These are phyloP conservation scores for Trissolcus japonicus DNA, from an alignment of 2,888 invertebrate genomes.

Conservation along the genomic window DNA sequence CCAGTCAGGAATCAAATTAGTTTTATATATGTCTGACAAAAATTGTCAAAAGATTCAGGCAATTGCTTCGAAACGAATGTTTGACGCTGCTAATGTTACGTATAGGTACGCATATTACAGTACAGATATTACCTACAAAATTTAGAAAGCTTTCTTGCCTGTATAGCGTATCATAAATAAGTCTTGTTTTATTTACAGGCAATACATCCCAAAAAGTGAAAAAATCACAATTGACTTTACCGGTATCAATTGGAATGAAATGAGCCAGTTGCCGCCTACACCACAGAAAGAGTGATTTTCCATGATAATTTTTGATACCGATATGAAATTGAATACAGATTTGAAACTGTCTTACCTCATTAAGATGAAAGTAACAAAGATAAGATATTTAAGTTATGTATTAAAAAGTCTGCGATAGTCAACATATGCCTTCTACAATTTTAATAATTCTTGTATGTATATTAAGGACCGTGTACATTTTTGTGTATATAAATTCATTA, in stretches of 20 bases:
- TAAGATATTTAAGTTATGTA: too few relatives aligned
- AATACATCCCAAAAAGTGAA: slow-evolving; percentile 80
- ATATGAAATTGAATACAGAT: too few relatives aligned
- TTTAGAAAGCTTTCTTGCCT: slow-evolving; percentile 1
- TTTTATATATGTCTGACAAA: slow-evolving; percentile 90
- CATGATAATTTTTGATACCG: too few relatives aligned
- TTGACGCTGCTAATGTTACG: slow-evolving; percentile 85
- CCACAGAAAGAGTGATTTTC: not conserved
- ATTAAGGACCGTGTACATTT: too few relatives aligned
- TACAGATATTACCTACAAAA: not conserved
- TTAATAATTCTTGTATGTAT: too few relatives aligned
- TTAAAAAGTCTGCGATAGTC: too few relatives aligned
- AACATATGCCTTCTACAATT: too few relatives aligned
- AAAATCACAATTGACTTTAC: slow-evolving; percentile 84
- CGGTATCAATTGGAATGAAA: slow-evolving; percentile 79
- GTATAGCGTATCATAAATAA: slow-evolving; percentile 12
- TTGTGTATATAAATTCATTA: too few relatives aligned
- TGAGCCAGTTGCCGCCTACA: slow-evolving; percentile 75
- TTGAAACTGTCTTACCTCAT: too few relatives aligned
- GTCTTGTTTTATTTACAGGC: slow-evolving; percentile 77
- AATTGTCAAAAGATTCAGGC: slow-evolving; percentile 82
- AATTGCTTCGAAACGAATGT: slow-evolving; percentile 88
- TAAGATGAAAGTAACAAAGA: too few relatives aligned
- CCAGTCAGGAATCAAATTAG: slow-evolving; percentile 90
- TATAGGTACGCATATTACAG: slow-evolving; percentile 80